Evolutionary conservation across 2,888 invertebrate species (phyloP).

Genomic region (Petrolisthes cinctipes): DNA sequence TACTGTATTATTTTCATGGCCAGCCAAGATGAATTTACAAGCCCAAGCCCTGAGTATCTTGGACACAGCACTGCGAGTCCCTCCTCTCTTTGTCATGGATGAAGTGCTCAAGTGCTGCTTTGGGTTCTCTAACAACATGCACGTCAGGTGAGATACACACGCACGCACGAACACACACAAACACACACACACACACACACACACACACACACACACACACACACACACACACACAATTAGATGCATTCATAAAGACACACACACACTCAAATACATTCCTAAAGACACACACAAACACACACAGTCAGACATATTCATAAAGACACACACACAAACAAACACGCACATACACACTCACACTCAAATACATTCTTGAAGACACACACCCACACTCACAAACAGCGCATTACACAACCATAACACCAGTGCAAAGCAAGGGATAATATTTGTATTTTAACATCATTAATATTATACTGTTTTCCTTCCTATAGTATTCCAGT

Average conservation of each 20-base stretch:
- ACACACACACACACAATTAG: neutral
- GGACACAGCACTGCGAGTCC: constrained; percentile 52
- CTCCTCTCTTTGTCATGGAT: constrained; percentile 62
- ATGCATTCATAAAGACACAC: neutral
- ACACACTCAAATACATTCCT: neutral
- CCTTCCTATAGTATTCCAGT: too few relatives aligned
- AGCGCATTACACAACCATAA: too few relatives aligned
- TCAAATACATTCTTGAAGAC: too few relatives aligned
- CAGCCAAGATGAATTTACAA: constrained; percentile 26
- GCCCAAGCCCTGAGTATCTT: constrained; percentile 49
- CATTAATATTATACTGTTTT: too few relatives aligned
- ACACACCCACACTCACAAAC: constrained; percentile 9
- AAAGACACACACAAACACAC: neutral
- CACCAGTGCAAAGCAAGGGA: too few relatives aligned
- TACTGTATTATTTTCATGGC: too few relatives aligned
- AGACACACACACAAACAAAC: neutral
- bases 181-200: neutral
- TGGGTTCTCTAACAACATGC: constrained; percentile 42
- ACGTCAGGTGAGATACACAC: constrained; percentile 28
- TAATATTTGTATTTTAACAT: too few relatives aligned
- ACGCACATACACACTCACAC: too few relatives aligned
- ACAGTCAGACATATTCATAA: neutral
- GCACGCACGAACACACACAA: neutral
- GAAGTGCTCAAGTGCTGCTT: constrained; percentile 59
- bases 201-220: neutral